phyloP scores from a whole-genome alignment of 37 sponge, comb jelly and placozoan species.

The Haliclona indistincta region DNA sequence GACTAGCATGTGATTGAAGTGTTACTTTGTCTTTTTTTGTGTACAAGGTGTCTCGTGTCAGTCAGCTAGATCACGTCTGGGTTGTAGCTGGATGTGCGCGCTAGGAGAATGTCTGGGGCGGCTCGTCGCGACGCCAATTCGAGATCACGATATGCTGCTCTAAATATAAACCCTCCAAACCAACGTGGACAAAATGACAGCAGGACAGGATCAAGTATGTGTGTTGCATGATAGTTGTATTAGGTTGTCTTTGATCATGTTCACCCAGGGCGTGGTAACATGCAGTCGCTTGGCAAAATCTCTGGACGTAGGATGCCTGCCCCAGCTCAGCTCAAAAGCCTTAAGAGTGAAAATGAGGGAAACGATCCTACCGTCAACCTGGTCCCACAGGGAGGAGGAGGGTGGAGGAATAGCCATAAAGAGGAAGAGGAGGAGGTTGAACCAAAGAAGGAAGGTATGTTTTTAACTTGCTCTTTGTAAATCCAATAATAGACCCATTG shows the following conservation, averaged over 20 bases:
- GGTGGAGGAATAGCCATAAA: constrained; percentile 62
- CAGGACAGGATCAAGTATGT: background rate
- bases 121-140: constrained; percentile 8
- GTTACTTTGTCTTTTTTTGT: too few species aligned
- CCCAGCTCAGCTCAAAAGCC: constrained; percentile 84
- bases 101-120: constrained; percentile 18
- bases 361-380: constrained; percentile 85
- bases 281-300: constrained; percentile 86
- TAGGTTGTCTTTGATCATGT: background rate
- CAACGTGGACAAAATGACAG: background rate
- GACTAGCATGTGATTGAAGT: too few species aligned
- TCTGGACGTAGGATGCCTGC: constrained; percentile 80
- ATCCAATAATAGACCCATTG: too few species aligned
- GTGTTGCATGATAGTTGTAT: background rate
- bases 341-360: constrained; percentile 83
- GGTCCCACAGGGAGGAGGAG: constrained; percentile 82
- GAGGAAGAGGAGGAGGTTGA: constrained; percentile 25
- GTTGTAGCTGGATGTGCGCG: constrained; percentile 26
- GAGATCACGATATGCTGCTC: constrained; percentile 26
- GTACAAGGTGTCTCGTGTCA: too few species aligned
- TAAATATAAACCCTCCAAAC: constrained; percentile 12
- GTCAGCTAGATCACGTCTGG: too few species aligned
- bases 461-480: too few species aligned
- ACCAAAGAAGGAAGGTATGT: constrained; percentile 4
- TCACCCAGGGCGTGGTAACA: constrained; percentile 41